Percentiles rank a stretch among this genome's conserved stretches.
Conservation (phyloP, 1,140 invertebrate species). For the Drosophila sulfurigaster region DNA sequence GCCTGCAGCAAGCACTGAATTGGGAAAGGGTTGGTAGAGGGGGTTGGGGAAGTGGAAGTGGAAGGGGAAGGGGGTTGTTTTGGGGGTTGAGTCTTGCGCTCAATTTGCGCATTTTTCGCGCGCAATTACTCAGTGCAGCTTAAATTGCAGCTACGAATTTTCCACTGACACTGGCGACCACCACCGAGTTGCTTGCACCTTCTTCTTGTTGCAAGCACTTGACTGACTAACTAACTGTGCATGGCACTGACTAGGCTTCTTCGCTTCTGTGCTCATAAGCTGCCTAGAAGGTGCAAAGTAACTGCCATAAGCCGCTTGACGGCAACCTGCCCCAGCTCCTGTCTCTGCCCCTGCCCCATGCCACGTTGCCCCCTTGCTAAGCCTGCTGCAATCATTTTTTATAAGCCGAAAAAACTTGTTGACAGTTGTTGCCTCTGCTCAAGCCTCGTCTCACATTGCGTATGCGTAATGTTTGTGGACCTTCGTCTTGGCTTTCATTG, state of each 20-base stretch:
- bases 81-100: conserved; percentile 63
- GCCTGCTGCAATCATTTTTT: conserved; percentile 59
- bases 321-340: background rate
- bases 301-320: conserved; percentile 77
- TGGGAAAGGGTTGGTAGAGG: too few species aligned
- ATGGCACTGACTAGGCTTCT: conserved; percentile 68
- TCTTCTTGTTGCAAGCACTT: conserved; percentile 9
- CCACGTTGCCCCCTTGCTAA: too few species aligned
- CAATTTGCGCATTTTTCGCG: conserved; percentile 83
- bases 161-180: conserved; percentile 19
- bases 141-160: conserved; percentile 52
- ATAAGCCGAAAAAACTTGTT: conserved; percentile 53
- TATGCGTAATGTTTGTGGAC: conserved; percentile 70
- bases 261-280: conserved; percentile 53
- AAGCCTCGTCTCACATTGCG: conserved; percentile 59
- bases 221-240: conserved; percentile 2
- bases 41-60: background rate
- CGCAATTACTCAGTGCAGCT: conserved; percentile 80
- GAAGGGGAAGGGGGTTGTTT: conserved; percentile 16
- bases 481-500: conserved; percentile 68
- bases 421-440: conserved; percentile 39
- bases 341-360: background rate
- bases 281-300: conserved; percentile 80
- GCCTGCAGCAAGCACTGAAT: conserved; percentile 6
- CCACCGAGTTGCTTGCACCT: conserved; percentile 23